These are phyloP conservation scores for Epicampocera succincta DNA, from an alignment of 2,888 invertebrate species.

Conservation along the genomic window DNA sequence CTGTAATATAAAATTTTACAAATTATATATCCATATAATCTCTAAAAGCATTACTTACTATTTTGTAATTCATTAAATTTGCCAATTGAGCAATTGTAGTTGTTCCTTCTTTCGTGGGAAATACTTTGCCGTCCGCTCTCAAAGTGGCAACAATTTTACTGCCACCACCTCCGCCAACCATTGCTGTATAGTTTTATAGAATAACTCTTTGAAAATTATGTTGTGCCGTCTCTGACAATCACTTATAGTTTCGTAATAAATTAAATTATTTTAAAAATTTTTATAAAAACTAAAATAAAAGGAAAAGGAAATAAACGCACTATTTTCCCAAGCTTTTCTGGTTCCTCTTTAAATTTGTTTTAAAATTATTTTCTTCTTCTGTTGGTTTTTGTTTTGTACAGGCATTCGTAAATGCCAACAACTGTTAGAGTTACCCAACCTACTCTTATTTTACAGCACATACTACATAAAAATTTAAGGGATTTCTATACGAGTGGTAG, in stretches of 20 bases:
- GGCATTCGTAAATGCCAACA: constrained; percentile 67
- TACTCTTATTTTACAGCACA: not conserved
- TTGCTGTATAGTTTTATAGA: constrained; percentile 30
- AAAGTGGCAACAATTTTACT: constrained; percentile 79
- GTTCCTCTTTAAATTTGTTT: constrained; percentile 68
- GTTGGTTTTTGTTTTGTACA: constrained; percentile 56
- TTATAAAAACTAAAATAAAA: constrained; percentile 70
- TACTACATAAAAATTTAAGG: not conserved
- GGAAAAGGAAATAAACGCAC: constrained; percentile 73
- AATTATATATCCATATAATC: not conserved
- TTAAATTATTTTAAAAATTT: constrained; percentile 63
- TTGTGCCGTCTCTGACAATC: constrained; percentile 45
- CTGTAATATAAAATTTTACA: constrained; percentile 66
- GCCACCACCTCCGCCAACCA: constrained; percentile 71
- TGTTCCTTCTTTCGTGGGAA: constrained; percentile 73
- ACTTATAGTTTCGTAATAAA: constrained; percentile 67
- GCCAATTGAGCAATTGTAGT: constrained; percentile 71
- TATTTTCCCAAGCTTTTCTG: constrained; percentile 70
- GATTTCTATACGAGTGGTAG: constrained; percentile 19
- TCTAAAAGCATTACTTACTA: constrained; percentile 72
- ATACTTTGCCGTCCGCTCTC: constrained; percentile 78
- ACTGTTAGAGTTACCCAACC: constrained; percentile 59
- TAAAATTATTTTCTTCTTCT: constrained; percentile 64
- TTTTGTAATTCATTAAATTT: constrained; percentile 77
- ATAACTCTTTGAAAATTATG: constrained; percentile 3